Base-by-base conservation (phyloP, 2,888 invertebrate species). In the Punctoribates punctum region DNA sequence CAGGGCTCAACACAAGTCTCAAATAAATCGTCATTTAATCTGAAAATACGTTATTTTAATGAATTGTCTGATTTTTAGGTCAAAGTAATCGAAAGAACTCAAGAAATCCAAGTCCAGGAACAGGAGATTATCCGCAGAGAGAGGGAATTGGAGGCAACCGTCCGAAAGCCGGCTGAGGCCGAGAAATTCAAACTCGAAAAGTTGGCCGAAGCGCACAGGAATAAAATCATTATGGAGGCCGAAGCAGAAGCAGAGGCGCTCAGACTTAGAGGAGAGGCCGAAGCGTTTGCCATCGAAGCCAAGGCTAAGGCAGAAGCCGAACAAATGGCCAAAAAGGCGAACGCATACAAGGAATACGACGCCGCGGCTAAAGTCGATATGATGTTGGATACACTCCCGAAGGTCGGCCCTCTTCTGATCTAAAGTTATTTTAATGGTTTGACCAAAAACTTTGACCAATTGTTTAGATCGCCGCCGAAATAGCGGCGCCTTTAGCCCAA, bases 291-390 rank as follows among this genome's bases (percentile, higher is more conserved):
- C 29, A 92, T 97, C 82, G 90, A 93, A 81, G 95, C 94, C 0
- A 95, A 94, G 85, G 97, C 96, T 0, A 92, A 89, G 80, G 97
- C 97, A 1, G 97, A 98, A 83, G 95, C 96, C 0, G 95, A 94
- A 84, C 96, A 96, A 85, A 96, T 97, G 94, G 89, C 92, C 0
- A 94, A 94, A 86, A 98, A 97, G 83, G 97, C 96, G 0, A 96
- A 96, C 81, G 97, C 98, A 20, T 97, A 92, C 91, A 92, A 91
- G 83, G 95, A 96, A 83, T 98, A 97, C 84, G 93, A 95, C 80
- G 94, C 92, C 74, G 95, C 96, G 46, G 95, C 96, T 15, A 93
- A 95, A 91, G 89, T 94, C 77, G 96, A 97, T 83, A 97, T 98
- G 96, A 90, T 96, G 83, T 88, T 98, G 78, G 95, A 96, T 76